These are phyloP conservation scores for Lycocerus yunnanus DNA, from an alignment of 2,888 invertebrate species.

Conservation along the genomic window DNA sequence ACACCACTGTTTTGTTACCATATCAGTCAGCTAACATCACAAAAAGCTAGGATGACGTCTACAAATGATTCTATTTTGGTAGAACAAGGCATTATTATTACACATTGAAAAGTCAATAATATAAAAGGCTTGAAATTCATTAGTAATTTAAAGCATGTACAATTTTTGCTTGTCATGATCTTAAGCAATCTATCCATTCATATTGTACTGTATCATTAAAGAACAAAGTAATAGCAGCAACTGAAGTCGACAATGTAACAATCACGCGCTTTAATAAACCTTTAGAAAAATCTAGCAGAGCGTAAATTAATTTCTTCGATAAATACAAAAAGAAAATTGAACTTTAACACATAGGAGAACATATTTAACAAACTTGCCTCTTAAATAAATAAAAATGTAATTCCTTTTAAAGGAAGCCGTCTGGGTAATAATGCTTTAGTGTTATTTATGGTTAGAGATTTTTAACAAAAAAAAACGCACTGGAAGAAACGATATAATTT, in stretches of 20 bases:
- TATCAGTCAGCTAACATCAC: not conserved
- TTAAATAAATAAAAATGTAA: not conserved
- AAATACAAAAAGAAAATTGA: not conserved
- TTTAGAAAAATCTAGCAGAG: constrained; percentile 1
- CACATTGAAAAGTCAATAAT: not conserved
- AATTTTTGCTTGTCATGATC: constrained; percentile 1
- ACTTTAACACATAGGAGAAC: not conserved
- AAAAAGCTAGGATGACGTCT: constrained; percentile 3
- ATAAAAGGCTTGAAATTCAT: constrained; percentile 5
- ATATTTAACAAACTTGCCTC: not conserved
- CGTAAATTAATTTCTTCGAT: constrained; percentile 1
- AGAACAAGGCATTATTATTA: constrained; percentile 3
- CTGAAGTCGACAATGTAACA: constrained; percentile 2
- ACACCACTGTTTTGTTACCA: not conserved
- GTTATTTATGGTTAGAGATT: not conserved
- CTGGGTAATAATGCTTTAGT: not conserved
- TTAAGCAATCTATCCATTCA: not conserved
- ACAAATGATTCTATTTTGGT: constrained; percentile 2
- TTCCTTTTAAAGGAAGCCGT: not conserved
- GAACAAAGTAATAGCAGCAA: constrained; percentile 2
- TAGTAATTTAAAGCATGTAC: not conserved
- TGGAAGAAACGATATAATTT: not conserved
- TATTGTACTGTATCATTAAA: constrained; percentile 1
- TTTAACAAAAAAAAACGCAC: not conserved
- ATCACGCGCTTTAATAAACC: not conserved